A percentile compares a stretch with the other conserved stretches of the same genome.
Conservation (phyloP, 2,888 invertebrate species). For the Andrena chrysosceles region DNA sequence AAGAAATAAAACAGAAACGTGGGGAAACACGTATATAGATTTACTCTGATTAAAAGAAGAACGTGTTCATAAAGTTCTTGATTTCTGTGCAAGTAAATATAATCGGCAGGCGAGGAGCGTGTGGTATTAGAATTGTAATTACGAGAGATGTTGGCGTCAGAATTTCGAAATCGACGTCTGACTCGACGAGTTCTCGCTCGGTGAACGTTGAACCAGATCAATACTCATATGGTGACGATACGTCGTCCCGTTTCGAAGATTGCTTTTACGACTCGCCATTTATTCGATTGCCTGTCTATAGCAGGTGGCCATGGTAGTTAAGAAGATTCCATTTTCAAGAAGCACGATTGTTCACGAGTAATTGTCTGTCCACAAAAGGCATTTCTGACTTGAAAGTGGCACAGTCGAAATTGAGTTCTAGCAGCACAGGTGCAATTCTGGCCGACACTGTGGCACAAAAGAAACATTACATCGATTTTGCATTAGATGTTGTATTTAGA, state of each 20-base stretch:
- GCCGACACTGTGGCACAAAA: background rate
- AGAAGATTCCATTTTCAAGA: constrained; percentile 25
- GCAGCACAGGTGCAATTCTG: background rate
- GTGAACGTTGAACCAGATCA: constrained; percentile 24
- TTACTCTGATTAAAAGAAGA: too few species aligned
- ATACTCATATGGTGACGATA: constrained; percentile 36
- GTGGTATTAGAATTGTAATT: background rate
- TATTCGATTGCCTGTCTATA: constrained; percentile 29
- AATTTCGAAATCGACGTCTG: background rate
- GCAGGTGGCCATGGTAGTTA: constrained; percentile 23
- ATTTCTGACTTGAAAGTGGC: background rate
- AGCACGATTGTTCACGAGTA: constrained; percentile 10
- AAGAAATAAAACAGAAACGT: background rate
- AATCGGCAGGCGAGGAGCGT: too few species aligned
- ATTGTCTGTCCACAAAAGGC: constrained; percentile 1
- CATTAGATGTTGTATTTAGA: background rate
- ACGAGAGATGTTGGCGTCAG: too few species aligned
- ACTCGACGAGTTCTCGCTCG: background rate
- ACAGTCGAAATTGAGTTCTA: background rate
- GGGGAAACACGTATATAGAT: too few species aligned
- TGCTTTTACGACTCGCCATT: constrained; percentile 34
- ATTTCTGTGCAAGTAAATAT: too few species aligned
- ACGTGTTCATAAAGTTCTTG: too few species aligned
- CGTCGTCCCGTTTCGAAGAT: constrained; percentile 30
- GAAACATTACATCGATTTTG: background rate